Percentiles rank a stretch among this genome's conserved stretches.
These are phyloP conservation scores for Oxyura jamaicensis DNA, from an alignment of 2,113 vertebrate genomes.

Conservation along the genomic window DNA sequence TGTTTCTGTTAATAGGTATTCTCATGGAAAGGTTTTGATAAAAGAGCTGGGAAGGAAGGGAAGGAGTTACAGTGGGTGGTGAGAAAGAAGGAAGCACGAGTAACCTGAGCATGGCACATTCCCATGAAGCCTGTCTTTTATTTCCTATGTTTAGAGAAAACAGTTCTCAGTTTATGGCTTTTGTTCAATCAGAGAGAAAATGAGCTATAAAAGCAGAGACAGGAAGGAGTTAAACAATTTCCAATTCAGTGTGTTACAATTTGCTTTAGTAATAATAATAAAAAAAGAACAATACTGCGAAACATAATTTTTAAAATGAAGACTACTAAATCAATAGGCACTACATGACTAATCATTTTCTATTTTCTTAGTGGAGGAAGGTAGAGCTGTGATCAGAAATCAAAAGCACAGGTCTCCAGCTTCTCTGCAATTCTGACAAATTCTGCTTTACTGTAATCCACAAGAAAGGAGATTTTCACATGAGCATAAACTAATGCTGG, in stretches of 20 bases:
- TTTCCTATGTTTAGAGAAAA: conserved; percentile 61
- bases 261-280: conserved; percentile 74
- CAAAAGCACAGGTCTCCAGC: conserved; percentile 24
- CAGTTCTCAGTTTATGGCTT: conserved; percentile 57
- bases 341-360: conserved; percentile 74
- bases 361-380: conserved; percentile 53
- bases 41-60: not conserved
- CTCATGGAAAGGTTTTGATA: not conserved
- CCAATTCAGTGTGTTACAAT: conserved; percentile 59
- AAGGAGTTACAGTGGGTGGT: not conserved
- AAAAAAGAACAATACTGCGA: conserved; percentile 67
- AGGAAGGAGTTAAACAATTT: conserved; percentile 75
- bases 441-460: conserved; percentile 12
- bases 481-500: not conserved
- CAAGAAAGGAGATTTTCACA: conserved; percentile 12
- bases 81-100: not conserved
- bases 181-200: conserved; percentile 60
- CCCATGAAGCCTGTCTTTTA: conserved; percentile 40
- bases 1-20: not conserved
- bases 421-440: conserved; percentile 39
- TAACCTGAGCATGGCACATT: not conserved
- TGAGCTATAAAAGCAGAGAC: conserved; percentile 63
- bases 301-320: conserved; percentile 75
- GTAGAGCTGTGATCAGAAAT: conserved; percentile 69
- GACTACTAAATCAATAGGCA: conserved; percentile 73